phyloP scores from a whole-genome alignment of 2,797 vertebrate species.

The Poeciliopsis presidionis region DNA sequence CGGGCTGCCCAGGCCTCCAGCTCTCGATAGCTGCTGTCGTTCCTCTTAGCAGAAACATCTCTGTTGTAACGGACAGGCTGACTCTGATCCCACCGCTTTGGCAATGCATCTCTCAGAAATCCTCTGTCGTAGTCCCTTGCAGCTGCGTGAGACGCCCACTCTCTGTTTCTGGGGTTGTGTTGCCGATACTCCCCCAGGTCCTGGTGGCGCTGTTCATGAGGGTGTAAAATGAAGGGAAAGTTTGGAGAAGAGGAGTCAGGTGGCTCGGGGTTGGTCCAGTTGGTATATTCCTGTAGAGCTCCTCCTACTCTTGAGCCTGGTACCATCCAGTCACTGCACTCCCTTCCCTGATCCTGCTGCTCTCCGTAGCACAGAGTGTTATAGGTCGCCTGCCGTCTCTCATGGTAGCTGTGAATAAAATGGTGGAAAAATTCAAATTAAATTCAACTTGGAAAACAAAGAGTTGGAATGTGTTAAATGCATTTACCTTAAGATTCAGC shows the following conservation, averaged over 20 bases:
- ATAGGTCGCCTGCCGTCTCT: conserved; percentile 60
- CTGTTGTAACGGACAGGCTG: conserved; percentile 56
- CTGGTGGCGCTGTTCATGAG: conserved; percentile 48
- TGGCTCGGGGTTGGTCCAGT: conserved; percentile 62
- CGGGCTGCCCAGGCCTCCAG: conserved; percentile 76
- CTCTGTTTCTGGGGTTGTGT: conserved; percentile 61
- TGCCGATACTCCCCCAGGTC: conserved; percentile 48
- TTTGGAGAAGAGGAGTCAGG: conserved; percentile 42
- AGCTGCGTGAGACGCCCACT: conserved; percentile 60
- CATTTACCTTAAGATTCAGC: background rate
- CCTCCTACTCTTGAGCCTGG: conserved; percentile 67
- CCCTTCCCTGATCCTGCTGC: conserved; percentile 54
- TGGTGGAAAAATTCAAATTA: conserved; percentile 1
- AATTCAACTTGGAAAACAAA: background rate
- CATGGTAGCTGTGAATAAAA: conserved; percentile 67
- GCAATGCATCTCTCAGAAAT: conserved; percentile 63
- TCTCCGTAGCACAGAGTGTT: conserved; percentile 60
- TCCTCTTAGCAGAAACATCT: conserved; percentile 61
- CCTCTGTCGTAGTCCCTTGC: conserved; percentile 62
- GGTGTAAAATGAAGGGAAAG: conserved; percentile 66
- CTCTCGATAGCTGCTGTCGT: conserved; percentile 72
- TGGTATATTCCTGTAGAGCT: conserved; percentile 58
- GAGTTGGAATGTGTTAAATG: background rate
- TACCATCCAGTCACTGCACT: conserved; percentile 64
- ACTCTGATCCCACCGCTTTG: conserved; percentile 65